These are phyloP conservation scores for Caenorhabditis macrosperma DNA, from an alignment of 2,888 invertebrate genomes.

Conservation along the genomic window DNA sequence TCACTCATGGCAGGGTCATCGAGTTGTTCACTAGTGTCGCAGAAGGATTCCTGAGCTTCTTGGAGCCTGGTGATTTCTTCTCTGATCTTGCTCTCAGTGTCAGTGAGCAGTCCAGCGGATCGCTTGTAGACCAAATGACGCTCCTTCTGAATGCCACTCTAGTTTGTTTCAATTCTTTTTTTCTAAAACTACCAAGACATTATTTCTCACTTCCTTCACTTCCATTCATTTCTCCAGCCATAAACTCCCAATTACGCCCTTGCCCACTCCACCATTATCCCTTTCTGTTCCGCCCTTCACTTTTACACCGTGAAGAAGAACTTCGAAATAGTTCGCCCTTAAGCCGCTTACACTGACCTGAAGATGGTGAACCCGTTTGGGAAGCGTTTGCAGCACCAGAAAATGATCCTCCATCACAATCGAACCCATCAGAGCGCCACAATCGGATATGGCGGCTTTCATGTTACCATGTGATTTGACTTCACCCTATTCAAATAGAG, in stretches of 20 bases:
- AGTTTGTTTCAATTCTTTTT: neutral
- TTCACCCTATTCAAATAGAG: slow-evolving; percentile 49
- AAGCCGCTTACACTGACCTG: slow-evolving; percentile 59
- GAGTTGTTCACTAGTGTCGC: slow-evolving; percentile 77
- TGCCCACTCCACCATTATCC: neutral
- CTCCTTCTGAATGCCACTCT: slow-evolving; percentile 67
- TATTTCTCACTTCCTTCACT: too few species aligned
- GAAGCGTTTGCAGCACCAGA: slow-evolving; percentile 78
- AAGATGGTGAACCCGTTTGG: slow-evolving; percentile 67
- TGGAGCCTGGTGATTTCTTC: slow-evolving; percentile 67
- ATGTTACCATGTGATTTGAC: slow-evolving; percentile 67
- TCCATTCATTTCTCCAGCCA: too few species aligned
- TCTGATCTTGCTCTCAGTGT: slow-evolving; percentile 63
- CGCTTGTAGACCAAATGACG: slow-evolving; percentile 78
- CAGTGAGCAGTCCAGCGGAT: slow-evolving; percentile 70
- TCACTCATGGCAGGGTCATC: slow-evolving; percentile 69
- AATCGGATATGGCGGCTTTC: slow-evolving; percentile 78
- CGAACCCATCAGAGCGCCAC: slow-evolving; percentile 75
- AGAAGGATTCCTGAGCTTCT: slow-evolving; percentile 73
- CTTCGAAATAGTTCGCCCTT: slow-evolving; percentile 4
- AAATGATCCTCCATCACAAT: slow-evolving; percentile 79
- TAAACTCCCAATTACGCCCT: too few species aligned
- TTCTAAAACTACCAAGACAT: too few species aligned
- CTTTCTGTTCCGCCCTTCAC: neutral
- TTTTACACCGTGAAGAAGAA: neutral